These are phyloP conservation scores for Arenaria interpres DNA, from an alignment of 2,113 vertebrate genomes.

Conservation along the genomic window DNA sequence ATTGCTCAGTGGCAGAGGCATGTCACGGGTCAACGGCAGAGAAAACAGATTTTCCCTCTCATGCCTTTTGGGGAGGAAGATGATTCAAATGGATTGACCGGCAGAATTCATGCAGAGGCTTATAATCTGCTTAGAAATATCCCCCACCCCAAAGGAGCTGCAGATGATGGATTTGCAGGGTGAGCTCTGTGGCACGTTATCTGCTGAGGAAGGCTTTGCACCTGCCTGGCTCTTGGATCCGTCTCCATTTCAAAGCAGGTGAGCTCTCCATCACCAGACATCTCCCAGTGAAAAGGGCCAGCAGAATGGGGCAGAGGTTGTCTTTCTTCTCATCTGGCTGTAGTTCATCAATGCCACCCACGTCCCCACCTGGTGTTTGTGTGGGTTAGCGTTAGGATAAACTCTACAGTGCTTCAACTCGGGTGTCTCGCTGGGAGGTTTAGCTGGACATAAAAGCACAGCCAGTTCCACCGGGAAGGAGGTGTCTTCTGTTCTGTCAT, in stretches of 20 bases:
- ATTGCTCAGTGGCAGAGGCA: not conserved
- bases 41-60: not conserved
- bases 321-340: not conserved
- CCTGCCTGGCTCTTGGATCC: not conserved
- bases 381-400: not conserved
- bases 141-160: not conserved
- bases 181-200: not conserved
- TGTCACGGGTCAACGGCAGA: not conserved
- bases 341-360: not conserved
- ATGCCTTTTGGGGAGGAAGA: not conserved
- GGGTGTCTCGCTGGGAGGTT: not conserved
- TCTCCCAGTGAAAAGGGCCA: no score
- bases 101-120: not conserved
- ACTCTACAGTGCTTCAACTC: accelerated
- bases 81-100: not conserved
- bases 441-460: not conserved
- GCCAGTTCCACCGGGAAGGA: not conserved
- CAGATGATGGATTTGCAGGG: not conserved
- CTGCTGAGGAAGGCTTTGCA: not conserved
- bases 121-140: not conserved
- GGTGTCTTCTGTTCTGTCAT: not conserved
- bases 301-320: not conserved
- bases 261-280: not conserved
- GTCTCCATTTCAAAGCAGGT: not conserved
- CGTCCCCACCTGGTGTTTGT: not conserved